phyloP scores from a whole-genome alignment of 1,140 invertebrate species.

The Diprion similis region DNA sequence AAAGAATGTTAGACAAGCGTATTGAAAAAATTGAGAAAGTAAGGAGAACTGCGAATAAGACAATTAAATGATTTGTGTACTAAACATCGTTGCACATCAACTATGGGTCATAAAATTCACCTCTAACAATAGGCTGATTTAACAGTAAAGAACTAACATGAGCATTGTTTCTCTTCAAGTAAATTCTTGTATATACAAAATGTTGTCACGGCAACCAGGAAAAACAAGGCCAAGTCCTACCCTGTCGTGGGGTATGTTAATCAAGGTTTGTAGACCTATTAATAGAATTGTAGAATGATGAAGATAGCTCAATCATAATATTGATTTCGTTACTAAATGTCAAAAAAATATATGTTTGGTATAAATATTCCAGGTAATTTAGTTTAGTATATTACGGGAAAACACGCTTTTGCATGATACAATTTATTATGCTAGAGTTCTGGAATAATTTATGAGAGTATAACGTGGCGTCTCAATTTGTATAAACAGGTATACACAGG shows the following conservation, averaged over 20 bases:
- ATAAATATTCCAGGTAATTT: not conserved
- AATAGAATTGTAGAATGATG: not conserved
- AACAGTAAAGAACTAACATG: too few relatives aligned
- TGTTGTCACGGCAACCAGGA: constrained; percentile 1
- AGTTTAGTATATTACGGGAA: not conserved
- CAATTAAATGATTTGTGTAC: too few relatives aligned
- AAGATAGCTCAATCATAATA: constrained; percentile 9
- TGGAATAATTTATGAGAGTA: not conserved
- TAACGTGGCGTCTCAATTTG: constrained; percentile 2
- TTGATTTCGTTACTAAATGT: not conserved
- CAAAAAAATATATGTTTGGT: not conserved
- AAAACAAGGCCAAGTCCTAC: constrained; percentile 2
- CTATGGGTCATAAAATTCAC: too few relatives aligned
- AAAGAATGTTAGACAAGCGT: too few relatives aligned
- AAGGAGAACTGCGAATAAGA: too few relatives aligned
- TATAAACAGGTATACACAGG: not conserved
- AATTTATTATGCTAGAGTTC: not conserved
- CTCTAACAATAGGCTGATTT: too few relatives aligned
- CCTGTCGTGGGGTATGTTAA: not conserved
- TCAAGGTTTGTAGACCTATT: constrained; percentile 6
- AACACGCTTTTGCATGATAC: not conserved
- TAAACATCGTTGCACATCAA: too few relatives aligned
- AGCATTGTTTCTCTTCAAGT: too few relatives aligned
- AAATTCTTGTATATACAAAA: not conserved
- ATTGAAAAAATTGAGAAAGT: too few relatives aligned